Evolutionary conservation across 2,113 vertebrate genomes (phyloP).

Genomic region (Gallinago jamesoni): DNA sequence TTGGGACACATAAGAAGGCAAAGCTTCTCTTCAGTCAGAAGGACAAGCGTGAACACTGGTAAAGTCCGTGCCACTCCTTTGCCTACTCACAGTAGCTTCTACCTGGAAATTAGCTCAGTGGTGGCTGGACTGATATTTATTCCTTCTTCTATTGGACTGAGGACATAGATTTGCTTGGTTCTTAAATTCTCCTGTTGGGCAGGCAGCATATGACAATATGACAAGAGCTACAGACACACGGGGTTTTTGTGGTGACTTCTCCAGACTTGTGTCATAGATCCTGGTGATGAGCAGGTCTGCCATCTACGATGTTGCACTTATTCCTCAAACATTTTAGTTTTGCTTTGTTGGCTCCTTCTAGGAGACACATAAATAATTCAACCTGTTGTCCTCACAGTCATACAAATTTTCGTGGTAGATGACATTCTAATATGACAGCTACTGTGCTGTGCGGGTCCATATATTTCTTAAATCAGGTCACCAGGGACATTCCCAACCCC

Average conservation of each 20-base stretch:
- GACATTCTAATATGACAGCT: neutral
- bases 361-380: neutral
- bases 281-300: neutral
- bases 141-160: neutral
- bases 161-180: neutral
- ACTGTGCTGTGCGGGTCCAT: neutral
- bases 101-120: neutral
- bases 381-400: neutral
- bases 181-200: neutral
- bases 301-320: neutral
- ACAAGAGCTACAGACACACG: neutral
- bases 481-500: neutral
- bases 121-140: neutral
- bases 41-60: neutral
- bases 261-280: neutral
- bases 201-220: neutral
- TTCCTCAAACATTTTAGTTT: neutral
- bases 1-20: neutral
- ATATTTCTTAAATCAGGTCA: neutral
- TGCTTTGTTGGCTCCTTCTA: neutral
- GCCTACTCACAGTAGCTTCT: neutral
- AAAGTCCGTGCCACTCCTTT: neutral
- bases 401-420: neutral
- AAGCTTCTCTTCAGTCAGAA: neutral
- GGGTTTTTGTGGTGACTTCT: neutral